Percentiles rank a stretch among this genome's conserved stretches.
Evolutionary conservation across 2,797 vertebrate species (phyloP).

Genomic region (Chloroceryle amazona): DNA sequence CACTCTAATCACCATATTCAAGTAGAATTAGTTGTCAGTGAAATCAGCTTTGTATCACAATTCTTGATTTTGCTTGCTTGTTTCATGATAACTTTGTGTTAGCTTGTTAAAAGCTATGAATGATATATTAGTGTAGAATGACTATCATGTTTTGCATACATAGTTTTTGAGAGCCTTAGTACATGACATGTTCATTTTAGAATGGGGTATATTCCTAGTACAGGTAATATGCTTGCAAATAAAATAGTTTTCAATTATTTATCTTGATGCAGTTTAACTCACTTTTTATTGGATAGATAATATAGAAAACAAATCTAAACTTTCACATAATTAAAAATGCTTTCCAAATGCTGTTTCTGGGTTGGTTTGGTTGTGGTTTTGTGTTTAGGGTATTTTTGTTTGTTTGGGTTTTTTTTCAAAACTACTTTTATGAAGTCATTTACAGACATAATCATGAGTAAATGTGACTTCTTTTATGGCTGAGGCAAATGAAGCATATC

Average conservation of each 20-base stretch:
- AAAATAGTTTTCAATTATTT: neutral
- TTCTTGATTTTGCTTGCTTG: neutral
- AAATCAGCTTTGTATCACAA: neutral
- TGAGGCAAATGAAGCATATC: conserved; percentile 84
- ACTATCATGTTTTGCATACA: neutral
- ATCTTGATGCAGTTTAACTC: conserved; percentile 8
- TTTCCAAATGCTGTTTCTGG: conserved; percentile 11
- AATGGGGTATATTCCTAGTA: neutral
- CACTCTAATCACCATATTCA: neutral
- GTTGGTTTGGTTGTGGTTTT: neutral
- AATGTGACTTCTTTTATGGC: conserved; percentile 80
- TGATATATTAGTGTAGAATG: neutral
- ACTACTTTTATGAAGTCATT: conserved; percentile 80
- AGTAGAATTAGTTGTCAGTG: neutral
- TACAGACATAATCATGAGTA: conserved; percentile 80
- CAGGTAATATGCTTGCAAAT: neutral
- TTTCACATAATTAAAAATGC: neutral
- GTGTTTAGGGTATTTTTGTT: accelerated
- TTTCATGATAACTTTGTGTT: neutral
- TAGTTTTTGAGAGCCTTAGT: neutral
- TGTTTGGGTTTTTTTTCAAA: neutral
- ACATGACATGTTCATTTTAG: neutral
- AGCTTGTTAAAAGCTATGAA: neutral
- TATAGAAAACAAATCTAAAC: neutral
- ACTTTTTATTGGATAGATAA: neutral